A percentile compares a stretch with the other conserved stretches of the same genome.
Conservation (phyloP, 2,888 invertebrate genomes). For the Rhingia campestris region DNA sequence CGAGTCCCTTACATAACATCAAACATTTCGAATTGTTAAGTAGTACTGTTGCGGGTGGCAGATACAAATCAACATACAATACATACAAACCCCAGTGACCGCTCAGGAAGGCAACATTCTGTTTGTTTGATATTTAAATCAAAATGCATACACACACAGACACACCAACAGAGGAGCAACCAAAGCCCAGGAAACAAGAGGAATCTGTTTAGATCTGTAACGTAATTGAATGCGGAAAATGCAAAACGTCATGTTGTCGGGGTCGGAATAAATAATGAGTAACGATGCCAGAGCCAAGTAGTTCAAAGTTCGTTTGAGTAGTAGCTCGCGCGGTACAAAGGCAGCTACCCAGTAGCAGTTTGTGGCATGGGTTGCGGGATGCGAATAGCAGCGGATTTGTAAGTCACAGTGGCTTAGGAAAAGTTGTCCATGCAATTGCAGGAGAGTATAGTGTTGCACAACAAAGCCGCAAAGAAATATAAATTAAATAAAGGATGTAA, state of each 20-base stretch:
- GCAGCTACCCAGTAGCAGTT: neutral
- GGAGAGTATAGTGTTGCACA: constrained; percentile 12
- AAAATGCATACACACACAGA: neutral
- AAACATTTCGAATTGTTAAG: constrained; percentile 29
- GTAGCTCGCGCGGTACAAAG: neutral
- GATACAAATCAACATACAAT: neutral
- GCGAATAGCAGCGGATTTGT: constrained; percentile 9
- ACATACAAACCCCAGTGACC: constrained; percentile 27
- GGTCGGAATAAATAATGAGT: constrained; percentile 64
- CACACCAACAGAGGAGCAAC: neutral
- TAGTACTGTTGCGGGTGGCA: constrained; percentile 14
- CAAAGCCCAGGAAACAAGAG: neutral
- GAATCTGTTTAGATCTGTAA: constrained; percentile 58
- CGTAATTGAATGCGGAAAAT: constrained; percentile 64
- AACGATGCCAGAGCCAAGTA: constrained; percentile 37
- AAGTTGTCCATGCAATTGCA: constrained; percentile 20
- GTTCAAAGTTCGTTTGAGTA: constrained; percentile 63
- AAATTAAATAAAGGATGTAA: constrained; percentile 54
- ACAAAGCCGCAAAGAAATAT: constrained; percentile 40
- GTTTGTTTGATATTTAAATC: constrained; percentile 42
- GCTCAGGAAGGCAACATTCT: constrained; percentile 42
- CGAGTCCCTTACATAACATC: too few relatives aligned
- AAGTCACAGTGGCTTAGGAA: constrained; percentile 26
- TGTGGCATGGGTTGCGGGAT: neutral
- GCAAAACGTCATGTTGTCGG: constrained; percentile 49